A percentile compares a stretch with the other conserved stretches of the same genome.
Evolutionary conservation across 2,113 vertebrate genomes (phyloP).

Genomic region (Oophaga pumilio): DNA sequence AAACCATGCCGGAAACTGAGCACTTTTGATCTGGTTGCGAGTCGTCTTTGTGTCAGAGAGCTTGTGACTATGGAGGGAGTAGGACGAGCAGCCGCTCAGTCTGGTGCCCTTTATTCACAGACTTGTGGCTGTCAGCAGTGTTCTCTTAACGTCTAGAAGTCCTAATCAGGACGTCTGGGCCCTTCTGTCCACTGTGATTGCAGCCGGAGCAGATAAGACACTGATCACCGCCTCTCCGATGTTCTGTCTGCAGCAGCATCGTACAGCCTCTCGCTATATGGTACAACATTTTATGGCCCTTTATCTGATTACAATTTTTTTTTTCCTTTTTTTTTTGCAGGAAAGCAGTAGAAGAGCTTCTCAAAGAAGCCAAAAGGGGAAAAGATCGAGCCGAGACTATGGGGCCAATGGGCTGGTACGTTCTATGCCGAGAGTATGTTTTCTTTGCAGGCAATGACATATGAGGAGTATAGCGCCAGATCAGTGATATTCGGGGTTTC

Average conservation of each 20-base stretch:
- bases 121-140: slow-evolving; percentile 1
- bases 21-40: too few species aligned
- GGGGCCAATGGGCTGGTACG: slow-evolving; percentile 96
- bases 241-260: not conserved
- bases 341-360: slow-evolving; percentile 92
- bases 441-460: not conserved
- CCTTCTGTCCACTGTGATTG: not conserved
- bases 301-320: not conserved
- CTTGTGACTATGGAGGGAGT: not conserved
- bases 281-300: not conserved
- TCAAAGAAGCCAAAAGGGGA: slow-evolving; percentile 90
- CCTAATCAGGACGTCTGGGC: not conserved
- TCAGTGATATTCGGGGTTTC: too few species aligned
- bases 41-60: not conserved
- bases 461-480: too few species aligned
- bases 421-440: not conserved
- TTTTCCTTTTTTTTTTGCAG: slow-evolving; percentile 67
- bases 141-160: not conserved
- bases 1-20: too few species aligned
- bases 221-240: too few species aligned
- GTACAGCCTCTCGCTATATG: not conserved
- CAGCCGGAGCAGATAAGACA: not conserved
- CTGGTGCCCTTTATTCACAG: not conserved
- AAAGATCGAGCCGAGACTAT: slow-evolving; percentile 93
- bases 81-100: not conserved